Evolutionary conservation across 2,888 invertebrate species (phyloP).

Genomic region (Ichneumoninae sp.): DNA sequence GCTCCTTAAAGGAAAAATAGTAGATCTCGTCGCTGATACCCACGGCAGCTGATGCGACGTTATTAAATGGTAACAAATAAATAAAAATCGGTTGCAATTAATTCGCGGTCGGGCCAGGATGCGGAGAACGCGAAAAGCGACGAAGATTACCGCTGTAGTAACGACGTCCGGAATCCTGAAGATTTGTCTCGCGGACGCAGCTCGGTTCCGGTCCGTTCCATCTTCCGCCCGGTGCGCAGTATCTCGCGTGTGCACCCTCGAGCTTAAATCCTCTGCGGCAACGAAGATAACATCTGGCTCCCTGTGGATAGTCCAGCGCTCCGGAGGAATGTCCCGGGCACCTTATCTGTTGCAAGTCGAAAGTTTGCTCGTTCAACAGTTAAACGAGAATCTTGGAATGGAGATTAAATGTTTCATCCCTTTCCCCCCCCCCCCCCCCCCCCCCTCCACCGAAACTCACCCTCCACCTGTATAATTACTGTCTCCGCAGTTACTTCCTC

Average conservation of each 20-base stretch:
- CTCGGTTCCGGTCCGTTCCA: conserved; percentile 85
- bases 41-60: too few relatives aligned
- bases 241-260: conserved; percentile 85
- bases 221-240: conserved; percentile 85
- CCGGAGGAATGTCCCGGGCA: conserved; percentile 81
- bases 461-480: conserved; percentile 6
- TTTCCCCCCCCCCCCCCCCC: too few relatives aligned
- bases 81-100: conserved; percentile 21
- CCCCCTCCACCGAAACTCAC: background rate
- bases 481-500: conserved; percentile 4
- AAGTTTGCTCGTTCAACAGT: conserved; percentile 35
- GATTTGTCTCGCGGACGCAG: conserved; percentile 85
- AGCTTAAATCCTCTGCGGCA: conserved; percentile 86
- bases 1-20: too few relatives aligned
- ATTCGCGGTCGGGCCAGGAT: background rate
- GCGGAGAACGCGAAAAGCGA: background rate
- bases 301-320: conserved; percentile 79
- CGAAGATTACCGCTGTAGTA: conserved; percentile 61
- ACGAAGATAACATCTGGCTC: conserved; percentile 85
- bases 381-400: background rate
- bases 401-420: conserved; percentile 17
- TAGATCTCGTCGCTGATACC: too few relatives aligned
- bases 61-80: too few relatives aligned
- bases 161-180: conserved; percentile 52
- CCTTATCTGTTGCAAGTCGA: conserved; percentile 74